phyloP scores from a whole-genome alignment of 2,888 invertebrate species.

The Drosophila flavopinicola region DNA sequence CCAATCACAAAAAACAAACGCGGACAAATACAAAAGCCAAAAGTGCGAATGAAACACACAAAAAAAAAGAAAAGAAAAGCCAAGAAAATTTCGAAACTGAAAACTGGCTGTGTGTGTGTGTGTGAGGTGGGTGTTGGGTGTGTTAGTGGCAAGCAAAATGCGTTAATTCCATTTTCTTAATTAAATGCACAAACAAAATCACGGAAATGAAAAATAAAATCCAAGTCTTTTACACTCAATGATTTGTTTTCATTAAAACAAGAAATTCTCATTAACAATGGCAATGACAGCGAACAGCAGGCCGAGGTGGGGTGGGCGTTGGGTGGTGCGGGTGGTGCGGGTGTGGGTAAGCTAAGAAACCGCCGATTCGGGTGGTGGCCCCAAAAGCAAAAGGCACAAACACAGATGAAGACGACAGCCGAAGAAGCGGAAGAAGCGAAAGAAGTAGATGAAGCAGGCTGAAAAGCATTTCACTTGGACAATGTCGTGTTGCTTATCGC shows the following conservation, averaged over 20 bases:
- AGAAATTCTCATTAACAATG: conserved; percentile 84
- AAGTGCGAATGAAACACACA: conserved; percentile 34
- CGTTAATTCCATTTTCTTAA: conserved; percentile 83
- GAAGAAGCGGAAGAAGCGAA: conserved; percentile 8
- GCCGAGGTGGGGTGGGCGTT: not conserved
- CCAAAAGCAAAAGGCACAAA: conserved; percentile 39
- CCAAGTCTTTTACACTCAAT: conserved; percentile 83
- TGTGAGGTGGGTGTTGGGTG: not conserved
- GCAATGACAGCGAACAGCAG: conserved; percentile 75
- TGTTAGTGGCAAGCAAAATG: conserved; percentile 64
- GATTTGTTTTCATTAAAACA: conserved; percentile 84
- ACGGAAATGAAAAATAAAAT: conserved; percentile 82
- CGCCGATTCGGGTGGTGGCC: conserved; percentile 49
- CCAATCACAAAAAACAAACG: conserved; percentile 28
- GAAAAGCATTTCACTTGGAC: conserved; percentile 32
- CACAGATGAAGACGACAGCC: not conserved
- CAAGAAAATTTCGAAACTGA: conserved; percentile 22
- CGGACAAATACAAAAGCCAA: conserved; percentile 36
- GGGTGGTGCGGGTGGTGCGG: too few relatives aligned
- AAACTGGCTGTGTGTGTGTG: conserved; percentile 8
- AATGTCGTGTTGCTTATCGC: conserved; percentile 62
- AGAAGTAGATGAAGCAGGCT: conserved; percentile 7
- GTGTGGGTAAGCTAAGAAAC: conserved; percentile 30
- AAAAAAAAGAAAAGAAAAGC: conserved; percentile 11
- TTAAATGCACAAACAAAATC: conserved; percentile 83